Conservation (phyloP, 1,140 invertebrate genomes). For the Heterodera carotae region DNA sequence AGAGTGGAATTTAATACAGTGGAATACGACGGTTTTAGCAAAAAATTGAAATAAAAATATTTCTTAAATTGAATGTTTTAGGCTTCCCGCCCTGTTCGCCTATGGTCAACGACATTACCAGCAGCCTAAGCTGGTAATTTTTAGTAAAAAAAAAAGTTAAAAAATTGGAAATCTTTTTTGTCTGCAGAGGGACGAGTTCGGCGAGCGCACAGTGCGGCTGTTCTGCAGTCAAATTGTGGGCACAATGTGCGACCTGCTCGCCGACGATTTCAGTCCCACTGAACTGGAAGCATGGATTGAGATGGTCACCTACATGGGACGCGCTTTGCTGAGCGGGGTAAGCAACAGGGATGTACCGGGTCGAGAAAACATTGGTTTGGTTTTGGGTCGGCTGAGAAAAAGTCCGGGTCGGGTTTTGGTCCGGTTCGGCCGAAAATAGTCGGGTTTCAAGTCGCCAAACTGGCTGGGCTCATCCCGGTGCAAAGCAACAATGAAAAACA, state of each 20-base stretch:
- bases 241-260: constrained; percentile 31
- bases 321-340: constrained; percentile 25
- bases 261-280: constrained; percentile 10
- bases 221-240: constrained; percentile 32
- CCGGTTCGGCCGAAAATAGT: too few species aligned
- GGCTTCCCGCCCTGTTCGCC: constrained; percentile 22
- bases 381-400: too few species aligned
- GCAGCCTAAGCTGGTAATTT: constrained; percentile 19
- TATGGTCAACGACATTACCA: constrained; percentile 32
- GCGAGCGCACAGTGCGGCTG: constrained; percentile 27
- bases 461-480: too few species aligned
- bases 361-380: too few species aligned
- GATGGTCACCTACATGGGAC: constrained; percentile 25
- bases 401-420: too few species aligned
- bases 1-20: too few species aligned
- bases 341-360: background rate
- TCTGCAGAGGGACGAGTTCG: constrained; percentile 16
- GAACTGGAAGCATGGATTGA: constrained; percentile 29
- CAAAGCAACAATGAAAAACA: too few species aligned
- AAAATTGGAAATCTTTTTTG: background rate
- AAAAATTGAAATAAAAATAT: background rate
- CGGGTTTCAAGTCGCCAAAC: too few species aligned
- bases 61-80: background rate
- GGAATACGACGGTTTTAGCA: too few species aligned
- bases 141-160: too few species aligned